These are phyloP conservation scores for Brachypodius melanocephalos DNA, from an alignment of 2,113 vertebrate genomes.

Conservation along the genomic window DNA sequence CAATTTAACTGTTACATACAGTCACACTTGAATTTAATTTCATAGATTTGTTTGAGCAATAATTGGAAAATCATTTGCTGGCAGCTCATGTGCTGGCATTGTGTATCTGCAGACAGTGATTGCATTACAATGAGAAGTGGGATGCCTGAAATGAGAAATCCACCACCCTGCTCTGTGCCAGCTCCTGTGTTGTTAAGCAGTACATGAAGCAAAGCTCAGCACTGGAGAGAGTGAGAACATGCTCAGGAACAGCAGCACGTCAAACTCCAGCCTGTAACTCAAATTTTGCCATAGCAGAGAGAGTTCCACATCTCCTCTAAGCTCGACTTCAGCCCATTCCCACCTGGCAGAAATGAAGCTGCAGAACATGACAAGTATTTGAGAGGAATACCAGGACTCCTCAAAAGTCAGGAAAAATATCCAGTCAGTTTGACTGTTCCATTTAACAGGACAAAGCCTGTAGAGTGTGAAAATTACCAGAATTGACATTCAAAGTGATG, in stretches of 20 bases:
- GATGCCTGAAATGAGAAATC: conserved; percentile 21
- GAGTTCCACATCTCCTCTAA: background rate
- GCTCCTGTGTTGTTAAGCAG: conserved; percentile 10
- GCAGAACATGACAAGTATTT: background rate
- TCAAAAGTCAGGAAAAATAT: background rate
- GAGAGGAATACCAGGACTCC: background rate
- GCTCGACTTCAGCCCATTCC: background rate
- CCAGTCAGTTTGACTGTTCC: background rate
- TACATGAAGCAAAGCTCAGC: conserved; percentile 18
- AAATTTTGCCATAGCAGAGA: background rate
- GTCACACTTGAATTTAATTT: conserved; percentile 34
- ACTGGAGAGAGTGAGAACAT: background rate
- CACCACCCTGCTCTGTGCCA: background rate
- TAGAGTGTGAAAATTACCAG: conserved; percentile 13
- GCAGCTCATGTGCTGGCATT: conserved; percentile 26
- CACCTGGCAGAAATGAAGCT: background rate
- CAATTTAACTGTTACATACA: conserved; percentile 17
- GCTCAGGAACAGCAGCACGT: background rate
- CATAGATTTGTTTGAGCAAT: conserved; percentile 17
- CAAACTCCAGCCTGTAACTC: background rate
- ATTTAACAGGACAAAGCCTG: conserved; percentile 13
- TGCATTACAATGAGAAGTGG: conserved; percentile 33
- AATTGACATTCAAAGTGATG: conserved; percentile 26
- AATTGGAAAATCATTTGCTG: conserved; percentile 49
- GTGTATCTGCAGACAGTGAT: conserved; percentile 13